A percentile compares a stretch with the other conserved stretches of the same genome.
Conservation (phyloP, 1,140 invertebrate species). For the Ruditapes philippinarum region DNA sequence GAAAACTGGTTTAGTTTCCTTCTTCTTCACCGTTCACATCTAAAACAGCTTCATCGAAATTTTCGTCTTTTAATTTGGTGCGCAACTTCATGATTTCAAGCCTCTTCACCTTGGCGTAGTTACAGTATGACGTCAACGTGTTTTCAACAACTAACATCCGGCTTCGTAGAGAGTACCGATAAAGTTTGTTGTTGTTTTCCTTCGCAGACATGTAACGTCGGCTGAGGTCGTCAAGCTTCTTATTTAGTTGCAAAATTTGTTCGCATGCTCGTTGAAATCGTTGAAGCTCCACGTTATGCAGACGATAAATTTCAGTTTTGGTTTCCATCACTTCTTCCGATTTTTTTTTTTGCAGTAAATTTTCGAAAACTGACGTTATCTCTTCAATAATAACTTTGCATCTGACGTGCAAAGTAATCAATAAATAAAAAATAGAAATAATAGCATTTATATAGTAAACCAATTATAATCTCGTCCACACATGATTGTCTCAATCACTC, state of each 20-base stretch:
- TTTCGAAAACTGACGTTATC: no score
- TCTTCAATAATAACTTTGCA: no score
- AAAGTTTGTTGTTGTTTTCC: slow-evolving; percentile 11
- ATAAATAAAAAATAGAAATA: no score
- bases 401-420: no score
- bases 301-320: slow-evolving; percentile 1
- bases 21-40: not conserved
- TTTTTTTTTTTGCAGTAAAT: no score
- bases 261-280: slow-evolving; percentile 10
- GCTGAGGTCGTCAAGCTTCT: slow-evolving; percentile 12
- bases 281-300: not conserved
- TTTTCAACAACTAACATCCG: slow-evolving; percentile 28
- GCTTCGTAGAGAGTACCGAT: slow-evolving; percentile 15
- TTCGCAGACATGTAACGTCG: slow-evolving; percentile 7
- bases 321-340: no score
- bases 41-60: not conserved
- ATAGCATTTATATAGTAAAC: no score
- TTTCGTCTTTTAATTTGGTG: not conserved
- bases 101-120: slow-evolving; percentile 2
- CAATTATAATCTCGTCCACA: no score
- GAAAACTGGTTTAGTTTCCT: not conserved
- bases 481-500: no score
- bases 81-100: not conserved
- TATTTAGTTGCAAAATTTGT: slow-evolving; percentile 13
- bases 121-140: slow-evolving; percentile 5